A percentile compares a stretch with the other conserved stretches of the same genome.
phyloP scores from a whole-genome alignment of 92 coral and sea anemone genomes.

The Pocillopora grandis region DNA sequence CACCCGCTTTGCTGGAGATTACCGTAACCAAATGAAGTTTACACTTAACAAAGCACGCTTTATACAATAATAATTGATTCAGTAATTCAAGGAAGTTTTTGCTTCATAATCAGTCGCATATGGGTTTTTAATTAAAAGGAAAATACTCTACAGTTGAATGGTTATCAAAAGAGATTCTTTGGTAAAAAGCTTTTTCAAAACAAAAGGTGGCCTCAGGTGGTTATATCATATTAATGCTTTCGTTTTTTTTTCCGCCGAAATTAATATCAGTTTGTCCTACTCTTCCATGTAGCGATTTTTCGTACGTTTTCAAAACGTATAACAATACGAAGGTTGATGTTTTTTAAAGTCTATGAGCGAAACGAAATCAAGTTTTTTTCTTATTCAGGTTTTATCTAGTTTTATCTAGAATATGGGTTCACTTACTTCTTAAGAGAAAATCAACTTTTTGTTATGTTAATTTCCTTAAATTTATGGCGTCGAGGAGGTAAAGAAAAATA shows the following conservation, averaged over 20 bases:
- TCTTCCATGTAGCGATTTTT: too few relatives aligned
- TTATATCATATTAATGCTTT: background rate
- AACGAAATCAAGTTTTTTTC: too few relatives aligned
- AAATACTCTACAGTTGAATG: slow-evolving; percentile 5
- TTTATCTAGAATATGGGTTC: too few relatives aligned
- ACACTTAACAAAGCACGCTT: background rate
- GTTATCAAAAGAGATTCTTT: slow-evolving; percentile 11
- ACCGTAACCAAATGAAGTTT: background rate
- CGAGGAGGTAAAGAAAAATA: too few relatives aligned
- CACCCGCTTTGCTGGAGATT: background rate
- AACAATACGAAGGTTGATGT: too few relatives aligned
- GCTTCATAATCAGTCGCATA: slow-evolving; percentile 8
- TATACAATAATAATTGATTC: background rate
- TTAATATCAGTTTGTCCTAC: background rate
- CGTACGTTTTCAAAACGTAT: too few relatives aligned
- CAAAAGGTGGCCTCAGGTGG: background rate
- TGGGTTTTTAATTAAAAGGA: slow-evolving; percentile 29
- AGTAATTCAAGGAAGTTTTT: background rate
- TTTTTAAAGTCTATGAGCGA: too few relatives aligned
- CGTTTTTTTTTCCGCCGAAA: background rate
- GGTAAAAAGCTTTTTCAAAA: slow-evolving; percentile 6
- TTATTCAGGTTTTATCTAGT: too few relatives aligned
- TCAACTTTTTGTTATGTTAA: too few relatives aligned
- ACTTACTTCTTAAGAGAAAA: too few relatives aligned
- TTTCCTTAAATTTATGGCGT: too few relatives aligned